phyloP scores from a whole-genome alignment of 53 echinoderm and acorn worm genomes.

The Holothuria scabra region DNA sequence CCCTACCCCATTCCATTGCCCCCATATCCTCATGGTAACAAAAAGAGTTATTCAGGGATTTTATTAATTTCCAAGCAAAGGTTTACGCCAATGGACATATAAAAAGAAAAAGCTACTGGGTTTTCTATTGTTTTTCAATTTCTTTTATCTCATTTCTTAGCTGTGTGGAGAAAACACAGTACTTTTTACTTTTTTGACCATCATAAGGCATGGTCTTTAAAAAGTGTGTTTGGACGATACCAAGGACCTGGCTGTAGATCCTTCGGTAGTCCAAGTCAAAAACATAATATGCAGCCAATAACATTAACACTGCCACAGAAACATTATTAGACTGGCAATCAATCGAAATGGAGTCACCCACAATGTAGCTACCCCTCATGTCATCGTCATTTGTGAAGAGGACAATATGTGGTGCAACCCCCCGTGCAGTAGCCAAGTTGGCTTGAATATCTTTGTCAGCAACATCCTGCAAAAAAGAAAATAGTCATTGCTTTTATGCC shows the following conservation, averaged over 20 bases:
- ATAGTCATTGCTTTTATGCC: neutral
- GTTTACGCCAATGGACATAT: too few species aligned
- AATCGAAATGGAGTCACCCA: conserved; percentile 38
- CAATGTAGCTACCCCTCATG: conserved; percentile 44
- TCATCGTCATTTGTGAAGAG: too few species aligned
- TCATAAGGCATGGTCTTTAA: conserved; percentile 31
- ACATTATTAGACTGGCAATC: conserved; percentile 35
- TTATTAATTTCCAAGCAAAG: too few species aligned
- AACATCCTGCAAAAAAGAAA: neutral
- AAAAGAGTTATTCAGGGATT: too few species aligned
- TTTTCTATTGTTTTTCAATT: neutral
- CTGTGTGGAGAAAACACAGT: conserved; percentile 1
- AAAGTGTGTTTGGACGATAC: conserved; percentile 47
- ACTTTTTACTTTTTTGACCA: conserved; percentile 47
- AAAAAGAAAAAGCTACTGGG: too few species aligned
- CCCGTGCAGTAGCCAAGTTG: conserved; percentile 29
- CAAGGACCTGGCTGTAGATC: conserved; percentile 47
- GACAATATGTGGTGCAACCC: too few species aligned
- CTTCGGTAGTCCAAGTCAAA: conserved; percentile 53
- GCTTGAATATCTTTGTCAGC: conserved; percentile 12
- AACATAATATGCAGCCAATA: conserved; percentile 46
- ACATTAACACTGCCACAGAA: conserved; percentile 31
- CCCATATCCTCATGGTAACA: too few species aligned
- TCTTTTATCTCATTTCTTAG: neutral
- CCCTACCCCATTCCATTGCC: too few species aligned